Conservation (phyloP, 2,888 invertebrate species). For the Agrochola circellaris region DNA sequence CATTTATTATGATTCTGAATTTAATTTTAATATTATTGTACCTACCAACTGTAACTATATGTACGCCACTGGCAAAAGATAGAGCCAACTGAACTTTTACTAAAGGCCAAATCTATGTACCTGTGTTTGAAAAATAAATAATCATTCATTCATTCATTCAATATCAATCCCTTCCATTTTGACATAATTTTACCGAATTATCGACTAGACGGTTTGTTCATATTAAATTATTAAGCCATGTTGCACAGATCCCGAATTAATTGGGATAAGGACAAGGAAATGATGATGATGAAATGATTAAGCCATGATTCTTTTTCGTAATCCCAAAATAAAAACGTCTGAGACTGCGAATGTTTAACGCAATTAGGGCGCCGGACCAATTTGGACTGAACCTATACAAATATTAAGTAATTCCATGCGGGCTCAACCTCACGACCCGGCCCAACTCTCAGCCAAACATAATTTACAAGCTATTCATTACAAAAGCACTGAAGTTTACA, state of each 20-base stretch:
- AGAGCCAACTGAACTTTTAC: no score
- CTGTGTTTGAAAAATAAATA: no score
- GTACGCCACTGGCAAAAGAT: no score
- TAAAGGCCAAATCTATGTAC: no score
- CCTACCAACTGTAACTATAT: no score
- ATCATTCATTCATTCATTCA: no score
- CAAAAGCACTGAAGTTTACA: slow-evolving; percentile 38
- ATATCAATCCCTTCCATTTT: not conserved
- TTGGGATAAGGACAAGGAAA: not conserved
- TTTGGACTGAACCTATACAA: slow-evolving; percentile 33
- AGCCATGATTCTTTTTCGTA: not conserved
- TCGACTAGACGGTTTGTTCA: not conserved
- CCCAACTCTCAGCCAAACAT: slow-evolving; percentile 23
- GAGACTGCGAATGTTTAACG: slow-evolving; percentile 3
- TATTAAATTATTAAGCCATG: not conserved
- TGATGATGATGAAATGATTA: not conserved
- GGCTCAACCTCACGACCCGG: slow-evolving; percentile 16
- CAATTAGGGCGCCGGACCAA: slow-evolving; percentile 9
- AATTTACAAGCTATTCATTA: slow-evolving; percentile 45
- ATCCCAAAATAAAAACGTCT: not conserved
- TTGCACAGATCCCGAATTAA: not conserved
- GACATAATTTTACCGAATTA: not conserved
- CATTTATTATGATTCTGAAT: no score
- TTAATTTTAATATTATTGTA: no score
- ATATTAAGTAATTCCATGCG: slow-evolving; percentile 29